A percentile compares a stretch with the other conserved stretches of the same genome.
These are phyloP conservation scores for Vannuccia rotundouncinata DNA, from an alignment of 2,888 invertebrate genomes.

Conservation along the genomic window DNA sequence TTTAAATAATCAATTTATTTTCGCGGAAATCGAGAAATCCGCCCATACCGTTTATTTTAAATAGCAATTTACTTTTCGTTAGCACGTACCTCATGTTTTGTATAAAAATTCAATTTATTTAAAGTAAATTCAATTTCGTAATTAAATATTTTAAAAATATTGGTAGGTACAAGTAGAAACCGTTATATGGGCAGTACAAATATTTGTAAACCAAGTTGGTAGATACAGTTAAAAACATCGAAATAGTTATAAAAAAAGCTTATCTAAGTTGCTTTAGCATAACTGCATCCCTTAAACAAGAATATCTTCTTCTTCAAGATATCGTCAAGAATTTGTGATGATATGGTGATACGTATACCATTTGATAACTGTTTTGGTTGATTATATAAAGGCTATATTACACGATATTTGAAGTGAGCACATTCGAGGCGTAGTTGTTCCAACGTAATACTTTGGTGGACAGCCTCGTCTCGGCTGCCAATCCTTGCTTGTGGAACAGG, in stretches of 20 bases:
- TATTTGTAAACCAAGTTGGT: background rate
- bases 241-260: too few species aligned
- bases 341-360: background rate
- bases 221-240: background rate
- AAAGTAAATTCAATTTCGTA: background rate
- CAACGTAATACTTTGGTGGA: background rate
- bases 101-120: background rate
- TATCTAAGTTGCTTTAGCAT: background rate
- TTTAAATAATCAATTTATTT: too few species aligned
- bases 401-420: background rate
- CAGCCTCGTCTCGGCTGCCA: background rate
- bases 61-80: too few species aligned
- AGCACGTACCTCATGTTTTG: too few species aligned
- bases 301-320: background rate
- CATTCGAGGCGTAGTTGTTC: background rate
- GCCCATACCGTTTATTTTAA: too few species aligned
- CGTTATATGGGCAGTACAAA: background rate
- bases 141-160: background rate
- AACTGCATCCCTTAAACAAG: background rate
- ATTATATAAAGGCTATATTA: background rate
- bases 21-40: too few species aligned
- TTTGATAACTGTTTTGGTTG: background rate
- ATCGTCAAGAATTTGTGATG: background rate
- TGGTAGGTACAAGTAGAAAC: background rate
- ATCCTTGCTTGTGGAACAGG: background rate